Conservation (phyloP, 2,888 invertebrate genomes). For the Ophion obscuratus region DNA sequence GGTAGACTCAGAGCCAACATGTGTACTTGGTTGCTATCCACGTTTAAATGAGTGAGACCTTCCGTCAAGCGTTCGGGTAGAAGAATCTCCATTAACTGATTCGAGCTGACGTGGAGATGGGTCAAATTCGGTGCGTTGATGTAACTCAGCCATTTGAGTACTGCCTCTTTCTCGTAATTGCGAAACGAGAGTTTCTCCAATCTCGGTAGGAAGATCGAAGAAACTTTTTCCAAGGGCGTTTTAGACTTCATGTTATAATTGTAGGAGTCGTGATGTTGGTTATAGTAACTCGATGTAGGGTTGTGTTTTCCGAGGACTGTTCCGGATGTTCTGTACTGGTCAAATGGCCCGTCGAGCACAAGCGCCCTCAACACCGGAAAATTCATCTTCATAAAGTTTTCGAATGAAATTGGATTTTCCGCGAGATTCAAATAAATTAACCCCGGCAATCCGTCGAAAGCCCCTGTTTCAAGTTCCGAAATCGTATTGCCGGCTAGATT, state of each 20-base stretch:
- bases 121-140: conserved; percentile 26
- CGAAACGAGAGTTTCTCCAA: conserved; percentile 33
- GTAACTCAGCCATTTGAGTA: not conserved
- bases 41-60: conserved; percentile 22
- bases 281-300: no score
- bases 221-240: no score
- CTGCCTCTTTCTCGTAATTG: not conserved
- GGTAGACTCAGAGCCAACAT: not conserved
- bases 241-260: no score
- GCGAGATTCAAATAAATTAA: conserved; percentile 39
- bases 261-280: no score
- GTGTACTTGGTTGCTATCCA: conserved; percentile 12
- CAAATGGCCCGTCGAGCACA: conserved; percentile 28
- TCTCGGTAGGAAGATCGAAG: conserved; percentile 1
- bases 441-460: conserved; percentile 22
- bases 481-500: conserved; percentile 38
- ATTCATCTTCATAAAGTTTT: not conserved
- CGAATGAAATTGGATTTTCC: not conserved
- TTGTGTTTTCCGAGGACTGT: no score
- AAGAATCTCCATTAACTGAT: not conserved
- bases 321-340: no score
- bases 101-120: conserved; percentile 22
- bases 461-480: not conserved
- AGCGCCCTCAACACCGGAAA: conserved; percentile 23
- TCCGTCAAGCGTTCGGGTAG: not conserved